These are phyloP conservation scores for Pristionchus entomophagus DNA, from an alignment of 2,888 invertebrate species.

Conservation along the genomic window DNA sequence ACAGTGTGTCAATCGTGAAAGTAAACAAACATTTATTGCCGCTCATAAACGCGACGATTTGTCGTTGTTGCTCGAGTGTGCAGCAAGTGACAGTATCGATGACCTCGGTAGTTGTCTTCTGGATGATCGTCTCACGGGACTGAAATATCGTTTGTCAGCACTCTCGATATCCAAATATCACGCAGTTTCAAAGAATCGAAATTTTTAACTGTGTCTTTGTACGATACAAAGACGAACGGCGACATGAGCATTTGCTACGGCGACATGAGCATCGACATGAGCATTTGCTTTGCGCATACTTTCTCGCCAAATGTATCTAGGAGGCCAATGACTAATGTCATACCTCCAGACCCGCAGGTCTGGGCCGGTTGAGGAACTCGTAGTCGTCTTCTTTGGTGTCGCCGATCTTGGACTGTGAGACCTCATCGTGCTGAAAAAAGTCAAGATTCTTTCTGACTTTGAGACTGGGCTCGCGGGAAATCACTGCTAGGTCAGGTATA, in stretches of 20 bases:
- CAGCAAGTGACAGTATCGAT: not conserved
- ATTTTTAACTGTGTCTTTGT: too few species aligned
- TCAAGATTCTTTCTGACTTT: not conserved
- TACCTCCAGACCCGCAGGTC: slow-evolving; percentile 19
- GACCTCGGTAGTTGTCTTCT: slow-evolving; percentile 36
- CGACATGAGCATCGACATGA: too few species aligned
- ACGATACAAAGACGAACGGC: too few species aligned
- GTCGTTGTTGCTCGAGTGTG: slow-evolving; percentile 3
- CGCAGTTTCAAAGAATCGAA: too few species aligned
- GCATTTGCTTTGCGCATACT: too few species aligned
- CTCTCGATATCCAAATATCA: not conserved
- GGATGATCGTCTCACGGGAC: slow-evolving; percentile 39
- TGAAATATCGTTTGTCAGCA: not conserved
- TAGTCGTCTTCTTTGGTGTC: slow-evolving; percentile 1
- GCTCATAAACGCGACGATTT: slow-evolving; percentile 46
- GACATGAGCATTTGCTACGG: too few species aligned
- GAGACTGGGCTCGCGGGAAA: too few species aligned
- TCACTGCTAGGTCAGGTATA: too few species aligned
- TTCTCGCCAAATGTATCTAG: too few species aligned
- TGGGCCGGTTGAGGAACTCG: slow-evolving; percentile 14
- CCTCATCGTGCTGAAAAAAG: not conserved
- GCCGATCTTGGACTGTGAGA: not conserved
- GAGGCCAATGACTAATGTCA: too few species aligned
- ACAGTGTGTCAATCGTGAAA: too few species aligned
- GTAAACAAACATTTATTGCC: slow-evolving; percentile 31